Base-by-base conservation (phyloP, 1,140 invertebrate species). In the Archegozetes longisetosus region DNA sequence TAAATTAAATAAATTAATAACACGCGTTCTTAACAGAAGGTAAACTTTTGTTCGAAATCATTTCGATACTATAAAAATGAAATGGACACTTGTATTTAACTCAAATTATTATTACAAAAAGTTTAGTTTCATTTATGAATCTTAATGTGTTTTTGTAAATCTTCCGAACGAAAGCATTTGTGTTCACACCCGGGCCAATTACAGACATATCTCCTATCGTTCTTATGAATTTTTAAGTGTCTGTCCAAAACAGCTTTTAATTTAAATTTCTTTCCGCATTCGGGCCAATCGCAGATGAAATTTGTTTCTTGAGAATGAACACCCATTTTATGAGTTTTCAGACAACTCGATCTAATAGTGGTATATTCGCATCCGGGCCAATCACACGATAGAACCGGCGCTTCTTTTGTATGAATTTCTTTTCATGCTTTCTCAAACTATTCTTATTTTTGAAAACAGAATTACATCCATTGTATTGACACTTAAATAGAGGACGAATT, bases 361-460 rank as follows among this genome's bases (percentile, higher is more conserved):
- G 26, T 20, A 46, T 58, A 58, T 14, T 58, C 57, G 40, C 57
- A 58, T 23, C 20, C 57, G 17, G 57, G 57, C 57, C 57, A 58
- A 4, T 58, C 57, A 23, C 57, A 58, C 50, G 57, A 17, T 40
- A 40, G 6, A 40, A 40, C 17, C 32, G 32, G 6, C 17, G 32
- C 17, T 9, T 40, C 32, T 17, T 17, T 40, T 40, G 6, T 17
- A 17, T 40, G 32, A 40, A 9, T 6, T 40, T 9, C 17, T 17
- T 17, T 17, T 40, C 32, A 17, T 40, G 32, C 17, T 6, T 9
- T 17, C 32, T 6, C 17, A 40, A 17, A 40, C 32, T 40, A 40
- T 17, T 17, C 17, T 40, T 40, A 9, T 17, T 17, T 9, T 17
- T 9, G 17, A 9, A 40, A 9, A 9, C 17, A 6, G 6, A 9